Evolutionary conservation across 2,888 invertebrate species (phyloP).

Genomic region (Amorpha juglandis): DNA sequence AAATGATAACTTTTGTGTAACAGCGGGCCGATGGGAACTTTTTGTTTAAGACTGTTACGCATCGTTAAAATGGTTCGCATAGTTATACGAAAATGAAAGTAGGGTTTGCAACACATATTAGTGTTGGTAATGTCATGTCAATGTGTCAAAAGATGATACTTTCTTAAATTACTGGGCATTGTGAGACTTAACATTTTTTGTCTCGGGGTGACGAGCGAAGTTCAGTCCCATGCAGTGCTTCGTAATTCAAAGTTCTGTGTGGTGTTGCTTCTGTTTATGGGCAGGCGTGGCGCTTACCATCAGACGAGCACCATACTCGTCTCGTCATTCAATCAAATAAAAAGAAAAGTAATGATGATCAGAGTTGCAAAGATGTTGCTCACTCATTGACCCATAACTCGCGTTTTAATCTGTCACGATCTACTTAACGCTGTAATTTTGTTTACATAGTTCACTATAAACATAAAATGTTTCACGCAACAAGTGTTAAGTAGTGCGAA

Average conservation of each 20-base stretch:
- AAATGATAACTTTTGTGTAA: conserved; percentile 40
- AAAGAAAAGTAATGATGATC: neutral
- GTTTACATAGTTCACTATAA: conserved; percentile 42
- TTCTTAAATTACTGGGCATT: no score
- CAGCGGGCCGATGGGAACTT: conserved; percentile 54
- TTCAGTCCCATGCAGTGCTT: no score
- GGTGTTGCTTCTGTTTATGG: no score
- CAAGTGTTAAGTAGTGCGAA: conserved; percentile 40
- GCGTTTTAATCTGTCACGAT: conserved; percentile 74
- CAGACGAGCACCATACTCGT: no score
- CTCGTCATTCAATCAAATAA: no score
- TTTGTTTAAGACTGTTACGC: conserved; percentile 36
- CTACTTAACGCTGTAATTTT: conserved; percentile 68
- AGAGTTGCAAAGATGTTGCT: conserved; percentile 31
- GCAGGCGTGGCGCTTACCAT: no score
- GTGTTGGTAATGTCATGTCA: conserved; percentile 17
- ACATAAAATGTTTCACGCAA: conserved; percentile 52
- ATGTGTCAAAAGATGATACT: neutral
- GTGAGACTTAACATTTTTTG: no score
- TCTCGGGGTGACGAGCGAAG: no score
- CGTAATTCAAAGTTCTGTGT: no score
- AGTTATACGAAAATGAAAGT: conserved; percentile 55
- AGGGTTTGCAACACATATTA: conserved; percentile 37
- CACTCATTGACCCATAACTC: conserved; percentile 73
- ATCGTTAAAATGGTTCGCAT: conserved; percentile 43